Conservation (phyloP, 2,113 vertebrate genomes). For the Trematocara nigrifrons region DNA sequence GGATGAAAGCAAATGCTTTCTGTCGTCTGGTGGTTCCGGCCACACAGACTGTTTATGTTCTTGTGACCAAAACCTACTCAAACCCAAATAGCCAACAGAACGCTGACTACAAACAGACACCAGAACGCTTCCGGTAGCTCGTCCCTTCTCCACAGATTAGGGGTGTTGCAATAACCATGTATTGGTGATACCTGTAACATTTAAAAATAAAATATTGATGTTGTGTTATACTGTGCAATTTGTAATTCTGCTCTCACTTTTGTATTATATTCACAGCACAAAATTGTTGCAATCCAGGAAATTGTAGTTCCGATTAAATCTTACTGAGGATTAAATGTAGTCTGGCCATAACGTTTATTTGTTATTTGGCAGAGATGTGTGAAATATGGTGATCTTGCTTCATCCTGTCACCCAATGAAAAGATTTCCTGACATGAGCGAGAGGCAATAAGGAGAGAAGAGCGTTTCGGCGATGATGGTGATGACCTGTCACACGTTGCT, state of each 20-base stretch:
- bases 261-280: background rate
- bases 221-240: background rate
- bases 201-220: fast-evolving
- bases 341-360: background rate
- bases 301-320: background rate
- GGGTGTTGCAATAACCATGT: background rate
- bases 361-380: background rate
- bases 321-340: background rate
- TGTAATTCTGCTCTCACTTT: background rate
- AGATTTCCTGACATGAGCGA: slow-evolving; percentile 3
- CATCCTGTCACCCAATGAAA: background rate
- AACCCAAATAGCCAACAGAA: background rate
- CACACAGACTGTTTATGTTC: background rate
- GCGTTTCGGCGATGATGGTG: background rate
- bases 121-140: background rate
- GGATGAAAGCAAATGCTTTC: background rate
- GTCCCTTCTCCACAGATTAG: background rate
- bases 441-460: background rate
- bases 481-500: slow-evolving; percentile 58
- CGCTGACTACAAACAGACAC: background rate
- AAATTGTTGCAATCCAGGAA: background rate
- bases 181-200: background rate
- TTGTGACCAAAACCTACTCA: background rate
- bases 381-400: background rate
- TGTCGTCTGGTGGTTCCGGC: fast-evolving